Evolutionary conservation across 2,888 invertebrate genomes (phyloP), one percentile per base, ranked within the genome.

Genomic region (Colostygia pectinataria): DNA sequence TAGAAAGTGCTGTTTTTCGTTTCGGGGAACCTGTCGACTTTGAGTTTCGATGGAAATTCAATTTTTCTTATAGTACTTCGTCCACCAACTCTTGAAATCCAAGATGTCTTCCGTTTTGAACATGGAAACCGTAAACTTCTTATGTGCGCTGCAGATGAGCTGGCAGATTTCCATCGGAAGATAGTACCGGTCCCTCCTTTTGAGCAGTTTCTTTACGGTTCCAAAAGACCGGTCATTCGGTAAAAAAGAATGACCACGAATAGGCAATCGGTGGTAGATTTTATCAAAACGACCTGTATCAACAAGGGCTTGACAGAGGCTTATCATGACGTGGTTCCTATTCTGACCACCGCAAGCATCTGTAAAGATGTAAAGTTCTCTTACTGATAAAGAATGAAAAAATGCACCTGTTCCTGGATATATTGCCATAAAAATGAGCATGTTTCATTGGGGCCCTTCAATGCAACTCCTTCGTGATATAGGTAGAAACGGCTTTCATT

Each of bases 91-190:
- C 15, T 43, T 43, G 14, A 37, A 44, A 13, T 44, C 44, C 24
- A 37, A 13, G 13, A 44, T 44, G 14, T 44, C 44, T 37, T 44
- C 31, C 8, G 44, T 36, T 36, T 44, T 36, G 23, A 38, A 38
- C 32, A 37, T 37, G 13, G 31, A 29, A 24, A 38, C 31, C 8
- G 38, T 38, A 31, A 45, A 45, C 24, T 45, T 43, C 31, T 25
- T 9, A 32, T 38, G 45, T 18, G 31, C 25, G 23, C 37, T 45
- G 37, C 45, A 37, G 37, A 44, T 44, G 29, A 44, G 29, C 9
- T 34, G 44, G 29, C 36, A 33, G 27, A 36, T 44, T 44, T 36
- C 20, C 37, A 29, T 37, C 12, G 45, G 37, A 33, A 18, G 9
- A 39, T 46, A 46, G 15, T 33, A 28, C 9, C 33, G 31, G 14